Evolutionary conservation across 2,888 invertebrate genomes (phyloP), one percentile per base, ranked within the genome.

Genomic region (Amblyjoppa proteus): DNA sequence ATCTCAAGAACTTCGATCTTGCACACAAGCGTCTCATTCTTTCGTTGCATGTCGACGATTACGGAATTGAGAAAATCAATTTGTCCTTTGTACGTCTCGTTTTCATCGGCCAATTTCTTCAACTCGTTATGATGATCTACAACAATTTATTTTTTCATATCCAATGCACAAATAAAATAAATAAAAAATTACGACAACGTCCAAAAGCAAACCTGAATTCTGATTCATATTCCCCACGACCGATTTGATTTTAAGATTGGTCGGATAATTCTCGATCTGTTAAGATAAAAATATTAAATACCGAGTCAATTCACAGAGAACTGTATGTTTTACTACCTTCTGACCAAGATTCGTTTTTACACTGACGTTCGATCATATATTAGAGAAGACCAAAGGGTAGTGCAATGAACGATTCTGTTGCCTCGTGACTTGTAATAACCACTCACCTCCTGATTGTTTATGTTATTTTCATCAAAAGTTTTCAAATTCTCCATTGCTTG

Each of bases 11-110:
- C 96, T 90, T 98, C 96, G 66, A 99, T 96, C 90, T 97, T 95
- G 74, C 96, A 96, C 92, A 96, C 95, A 2, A 99, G 95, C 89
- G 97, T 97, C 91, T 98, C 97, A 92, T 98, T 98, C 94, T 99
- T 99, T 89, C 96, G 96, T 94, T 99, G 98, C 97, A 99, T 97
- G 92, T 99, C 99, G 41, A 98, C 98, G 90, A 99, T 99, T 89
- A 99, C 98, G 9, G 99, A 98, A 95, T 99, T 99, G 45, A 99
- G 95, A 95, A 99, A 99, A 90, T 97, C 97, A 80, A 98, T 96
- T 94, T 98, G 97, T 11, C 96, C 96, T 88, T 97, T 97, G 71
- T 96, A 95, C 88, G 95, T 95, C 80, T 96, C 95, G 89, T 96
- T 95, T 71, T 97, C 96, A 90, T 96, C 96, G 74, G 95, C 90